Percentiles rank a stretch among this genome's conserved stretches.
Conservation (phyloP, 2,113 vertebrate genomes). For the Manacus vitellinus region DNA sequence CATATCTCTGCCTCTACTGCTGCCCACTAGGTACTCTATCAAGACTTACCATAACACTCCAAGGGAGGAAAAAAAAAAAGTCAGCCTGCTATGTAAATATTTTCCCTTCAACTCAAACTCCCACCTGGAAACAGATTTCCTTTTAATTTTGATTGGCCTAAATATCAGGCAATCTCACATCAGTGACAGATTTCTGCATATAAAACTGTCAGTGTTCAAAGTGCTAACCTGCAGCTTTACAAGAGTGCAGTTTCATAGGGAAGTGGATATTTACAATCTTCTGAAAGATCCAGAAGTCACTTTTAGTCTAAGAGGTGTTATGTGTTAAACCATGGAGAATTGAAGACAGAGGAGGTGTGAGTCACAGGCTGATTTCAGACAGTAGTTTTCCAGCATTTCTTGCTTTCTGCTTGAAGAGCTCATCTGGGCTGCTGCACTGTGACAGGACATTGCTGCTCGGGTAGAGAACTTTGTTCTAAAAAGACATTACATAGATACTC, state of each 20-base stretch:
- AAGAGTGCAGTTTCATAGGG: not conserved
- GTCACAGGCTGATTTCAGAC: not conserved
- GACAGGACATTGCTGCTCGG: not conserved
- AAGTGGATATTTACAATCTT: not conserved
- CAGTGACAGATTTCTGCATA: not conserved
- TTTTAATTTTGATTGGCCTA: not conserved
- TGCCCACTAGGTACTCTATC: not conserved
- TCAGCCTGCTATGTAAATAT: not conserved
- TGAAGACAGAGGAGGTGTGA: not conserved
- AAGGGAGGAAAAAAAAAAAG: not conserved
- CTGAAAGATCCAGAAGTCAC: not conserved
- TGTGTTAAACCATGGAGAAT: not conserved
- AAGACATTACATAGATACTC: rapidly evolving
- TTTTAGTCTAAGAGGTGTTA: not conserved
- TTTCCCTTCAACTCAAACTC: not conserved
- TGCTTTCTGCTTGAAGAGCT: not conserved
- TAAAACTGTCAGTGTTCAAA: not conserved
- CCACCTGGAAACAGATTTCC: not conserved
- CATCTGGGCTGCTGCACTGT: not conserved
- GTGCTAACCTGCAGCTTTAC: not conserved
- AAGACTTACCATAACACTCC: not conserved
- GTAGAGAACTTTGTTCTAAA: not conserved
- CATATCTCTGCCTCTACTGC: not conserved
- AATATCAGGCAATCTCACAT: not conserved
- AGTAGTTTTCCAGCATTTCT: not conserved